Conservation (phyloP, 2,113 vertebrate species). For the Chunga burmeisteri region DNA sequence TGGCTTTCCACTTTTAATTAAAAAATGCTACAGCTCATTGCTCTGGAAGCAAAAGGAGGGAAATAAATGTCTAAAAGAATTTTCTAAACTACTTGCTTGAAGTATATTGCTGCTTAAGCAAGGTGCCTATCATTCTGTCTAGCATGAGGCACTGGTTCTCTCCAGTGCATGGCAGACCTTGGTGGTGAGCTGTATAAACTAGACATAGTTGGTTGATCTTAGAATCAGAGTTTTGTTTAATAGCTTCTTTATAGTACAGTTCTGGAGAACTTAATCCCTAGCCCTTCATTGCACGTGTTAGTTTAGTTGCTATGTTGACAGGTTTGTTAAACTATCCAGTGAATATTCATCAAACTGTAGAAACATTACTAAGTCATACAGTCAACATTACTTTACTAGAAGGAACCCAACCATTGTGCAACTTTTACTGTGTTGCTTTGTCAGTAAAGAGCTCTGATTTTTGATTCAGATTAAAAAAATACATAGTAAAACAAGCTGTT, state of each 20-base stretch:
- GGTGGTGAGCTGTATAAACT: neutral
- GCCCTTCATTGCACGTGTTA: neutral
- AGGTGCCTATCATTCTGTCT: neutral
- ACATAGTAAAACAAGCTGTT: neutral
- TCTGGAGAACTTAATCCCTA: neutral
- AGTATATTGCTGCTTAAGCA: neutral
- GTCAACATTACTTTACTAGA: neutral
- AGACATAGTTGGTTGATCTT: neutral
- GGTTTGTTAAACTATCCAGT: neutral
- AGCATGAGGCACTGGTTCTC: constrained; percentile 15
- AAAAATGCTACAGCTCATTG: constrained; percentile 47
- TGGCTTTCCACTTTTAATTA: constrained; percentile 31
- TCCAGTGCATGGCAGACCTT: constrained; percentile 16
- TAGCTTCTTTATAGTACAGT: no score
- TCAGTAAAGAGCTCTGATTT: neutral
- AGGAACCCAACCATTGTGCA: neutral
- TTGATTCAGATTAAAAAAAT: neutral
- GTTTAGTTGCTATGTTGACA: neutral
- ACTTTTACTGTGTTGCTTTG: neutral
- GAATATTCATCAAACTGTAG: neutral
- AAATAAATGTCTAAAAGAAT: constrained; percentile 40
- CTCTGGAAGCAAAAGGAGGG: constrained; percentile 39
- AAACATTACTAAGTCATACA: neutral
- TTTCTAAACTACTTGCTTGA: constrained; percentile 24
- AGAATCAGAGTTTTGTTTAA: neutral